Evolutionary conservation across 2,113 vertebrate genomes (phyloP), one percentile per base, ranked within the genome.

Genomic region (Scortum barcoo): DNA sequence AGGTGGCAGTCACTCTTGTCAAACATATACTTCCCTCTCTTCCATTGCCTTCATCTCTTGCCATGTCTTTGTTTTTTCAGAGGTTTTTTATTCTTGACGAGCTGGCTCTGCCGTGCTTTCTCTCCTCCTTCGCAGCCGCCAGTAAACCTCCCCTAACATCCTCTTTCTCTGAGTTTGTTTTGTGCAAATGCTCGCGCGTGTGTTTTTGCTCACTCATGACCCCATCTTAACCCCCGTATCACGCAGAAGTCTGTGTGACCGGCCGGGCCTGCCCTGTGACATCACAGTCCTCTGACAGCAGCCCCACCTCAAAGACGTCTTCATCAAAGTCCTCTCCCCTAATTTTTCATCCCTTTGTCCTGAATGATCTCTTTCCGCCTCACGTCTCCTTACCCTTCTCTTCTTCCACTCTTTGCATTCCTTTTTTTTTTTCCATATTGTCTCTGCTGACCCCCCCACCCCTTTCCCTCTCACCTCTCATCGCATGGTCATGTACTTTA

Each of bases 401-500:
- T 30, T 86, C 38, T 78, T 88, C 75, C 57, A 71, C 24, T 71
- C 53, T 61, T 82, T 79, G n/a, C 58, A 50, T 86, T 76, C 51
- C 28, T 60, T 51, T 62, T 80, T 72, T 50, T 58, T 54, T 66
- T 86, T 80, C 70, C 73, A 81, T 77, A 68, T 81, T 20, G 3
- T 67, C 80, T 83, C 57, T 3, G 19, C 28, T 73, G 76, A 73
- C 62, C 46, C 63, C 60, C 75, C 16, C n/a, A n/a, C n/a, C 22
- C 46, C 56, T 48, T 86, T 56, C 44, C 80, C 79, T 71, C 80
- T 88, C 85, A 83, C 87, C 80, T 89, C 80, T 86, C 72, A 80
- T 87, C 83, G 84, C 89, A 86, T 71, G 84, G 86, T 92, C 94
- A 89, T 94, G 92, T 94, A 88, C 91, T 93, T 94, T 92, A 87